Percentiles rank a stretch among this genome's conserved stretches.
These are phyloP conservation scores for Hoplodrina ambigua DNA, from an alignment of 2,888 invertebrate genomes.

Conservation along the genomic window DNA sequence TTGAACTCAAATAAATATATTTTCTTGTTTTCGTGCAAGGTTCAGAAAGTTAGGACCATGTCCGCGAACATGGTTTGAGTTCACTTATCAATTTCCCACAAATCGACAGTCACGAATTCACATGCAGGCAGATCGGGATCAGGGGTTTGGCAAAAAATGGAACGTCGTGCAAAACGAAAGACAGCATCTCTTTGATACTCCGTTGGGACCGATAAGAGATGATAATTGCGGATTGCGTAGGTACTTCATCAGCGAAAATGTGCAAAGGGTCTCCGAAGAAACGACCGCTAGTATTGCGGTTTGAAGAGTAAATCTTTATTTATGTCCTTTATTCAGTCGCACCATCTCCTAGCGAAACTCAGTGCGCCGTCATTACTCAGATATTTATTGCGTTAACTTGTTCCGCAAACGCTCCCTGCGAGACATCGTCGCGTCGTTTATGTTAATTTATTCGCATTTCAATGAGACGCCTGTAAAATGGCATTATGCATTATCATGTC, in stretches of 20 bases:
- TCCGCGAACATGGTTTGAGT: constrained; percentile 73
- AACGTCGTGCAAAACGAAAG: constrained; percentile 48
- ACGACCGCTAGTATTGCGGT: constrained; percentile 44
- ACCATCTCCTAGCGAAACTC: constrained; percentile 72
- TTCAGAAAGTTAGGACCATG: constrained; percentile 56
- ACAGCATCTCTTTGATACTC: constrained; percentile 37
- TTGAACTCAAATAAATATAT: not conserved
- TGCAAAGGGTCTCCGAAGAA: constrained; percentile 26
- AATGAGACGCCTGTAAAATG: constrained; percentile 82
- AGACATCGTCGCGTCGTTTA: constrained; percentile 78
- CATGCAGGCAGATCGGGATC: constrained; percentile 75
- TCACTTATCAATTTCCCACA: constrained; percentile 79
- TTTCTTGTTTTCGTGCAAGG: constrained; percentile 39
- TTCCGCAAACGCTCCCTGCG: constrained; percentile 72
- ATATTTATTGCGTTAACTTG: constrained; percentile 81
- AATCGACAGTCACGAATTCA: constrained; percentile 81
- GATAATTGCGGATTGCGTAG: constrained; percentile 44
- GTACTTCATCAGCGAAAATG: constrained; percentile 46
- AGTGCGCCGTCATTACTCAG: constrained; percentile 75
- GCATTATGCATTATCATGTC: constrained; percentile 81
- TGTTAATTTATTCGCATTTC: constrained; percentile 88
- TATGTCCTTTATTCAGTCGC: constrained; percentile 66
- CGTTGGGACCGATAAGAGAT: constrained; percentile 41
- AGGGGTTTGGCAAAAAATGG: constrained; percentile 61
- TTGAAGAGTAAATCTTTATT: constrained; percentile 77